Percentiles rank a stretch among this genome's conserved stretches.
phyloP scores from a whole-genome alignment of 1,140 invertebrate genomes.

The Sycophila sp. region DNA sequence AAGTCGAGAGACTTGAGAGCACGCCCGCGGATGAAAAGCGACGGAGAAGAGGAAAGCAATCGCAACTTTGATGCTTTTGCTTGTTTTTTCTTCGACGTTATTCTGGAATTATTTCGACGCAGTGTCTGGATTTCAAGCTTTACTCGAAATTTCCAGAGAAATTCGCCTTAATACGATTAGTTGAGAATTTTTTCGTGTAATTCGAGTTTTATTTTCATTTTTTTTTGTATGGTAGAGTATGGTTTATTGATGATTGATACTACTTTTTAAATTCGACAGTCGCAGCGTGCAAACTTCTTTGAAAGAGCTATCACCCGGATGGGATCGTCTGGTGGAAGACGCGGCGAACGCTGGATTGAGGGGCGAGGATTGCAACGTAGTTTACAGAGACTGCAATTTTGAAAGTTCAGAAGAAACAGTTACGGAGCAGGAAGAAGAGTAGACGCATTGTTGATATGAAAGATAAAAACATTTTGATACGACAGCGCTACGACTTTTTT shows the following conservation, averaged over 20 bases:
- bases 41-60: not conserved
- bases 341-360: constrained; percentile 55
- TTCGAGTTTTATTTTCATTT: too few species aligned
- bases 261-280: too few species aligned
- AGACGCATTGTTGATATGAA: not conserved
- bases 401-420: not conserved
- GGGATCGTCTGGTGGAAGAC: constrained; percentile 57
- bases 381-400: constrained; percentile 54
- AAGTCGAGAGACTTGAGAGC: not conserved
- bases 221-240: too few species aligned
- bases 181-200: too few species aligned
- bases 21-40: not conserved
- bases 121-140: too few species aligned
- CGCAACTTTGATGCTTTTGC: not conserved
- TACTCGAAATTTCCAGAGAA: too few species aligned
- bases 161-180: too few species aligned
- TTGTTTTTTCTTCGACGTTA: too few species aligned
- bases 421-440: constrained; percentile 7
- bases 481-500: not conserved
- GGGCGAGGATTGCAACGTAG: constrained; percentile 55
- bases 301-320: constrained; percentile 47
- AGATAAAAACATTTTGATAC: not conserved
- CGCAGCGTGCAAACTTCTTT: constrained; percentile 49
- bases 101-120: too few species aligned
- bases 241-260: too few species aligned